A percentile compares a stretch with the other conserved stretches of the same genome.
phyloP scores from a whole-genome alignment of 2,797 vertebrate genomes.

The Danio choprae region DNA sequence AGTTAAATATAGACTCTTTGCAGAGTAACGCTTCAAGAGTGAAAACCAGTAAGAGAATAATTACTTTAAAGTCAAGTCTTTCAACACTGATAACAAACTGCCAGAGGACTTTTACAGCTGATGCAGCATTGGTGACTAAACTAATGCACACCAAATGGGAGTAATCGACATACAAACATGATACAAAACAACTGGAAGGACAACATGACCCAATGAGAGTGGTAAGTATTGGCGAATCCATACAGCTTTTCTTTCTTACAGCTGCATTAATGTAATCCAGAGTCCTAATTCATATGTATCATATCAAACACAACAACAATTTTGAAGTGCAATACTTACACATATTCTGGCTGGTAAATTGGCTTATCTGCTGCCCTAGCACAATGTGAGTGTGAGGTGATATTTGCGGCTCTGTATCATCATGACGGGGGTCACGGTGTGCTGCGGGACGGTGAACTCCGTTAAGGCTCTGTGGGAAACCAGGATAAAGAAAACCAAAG shows the following conservation, averaged over 20 bases:
- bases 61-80: constrained; percentile 36
- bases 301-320: background rate
- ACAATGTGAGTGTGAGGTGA: constrained; percentile 11
- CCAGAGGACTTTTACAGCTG: constrained; percentile 13
- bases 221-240: constrained; percentile 31
- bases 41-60: constrained; percentile 41
- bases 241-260: background rate
- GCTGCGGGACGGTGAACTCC: constrained; percentile 81
- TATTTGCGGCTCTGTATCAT: constrained; percentile 1
- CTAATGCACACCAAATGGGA: background rate
- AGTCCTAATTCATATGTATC: background rate
- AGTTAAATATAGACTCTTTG: constrained; percentile 71
- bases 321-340: background rate
- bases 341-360: background rate
- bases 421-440: constrained; percentile 80
- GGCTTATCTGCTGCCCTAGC: constrained; percentile 5
- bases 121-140: background rate
- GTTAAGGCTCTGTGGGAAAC: constrained; percentile 91
- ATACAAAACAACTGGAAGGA: constrained; percentile 3
- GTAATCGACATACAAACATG: background rate
- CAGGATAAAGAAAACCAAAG: constrained; percentile 83
- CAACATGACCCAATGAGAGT: constrained; percentile 17
- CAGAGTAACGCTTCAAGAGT: constrained; percentile 66
- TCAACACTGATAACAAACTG: constrained; percentile 7
- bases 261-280: background rate